phyloP scores from a whole-genome alignment of 2,113 vertebrate genomes.

The Seriola dumerili region DNA sequence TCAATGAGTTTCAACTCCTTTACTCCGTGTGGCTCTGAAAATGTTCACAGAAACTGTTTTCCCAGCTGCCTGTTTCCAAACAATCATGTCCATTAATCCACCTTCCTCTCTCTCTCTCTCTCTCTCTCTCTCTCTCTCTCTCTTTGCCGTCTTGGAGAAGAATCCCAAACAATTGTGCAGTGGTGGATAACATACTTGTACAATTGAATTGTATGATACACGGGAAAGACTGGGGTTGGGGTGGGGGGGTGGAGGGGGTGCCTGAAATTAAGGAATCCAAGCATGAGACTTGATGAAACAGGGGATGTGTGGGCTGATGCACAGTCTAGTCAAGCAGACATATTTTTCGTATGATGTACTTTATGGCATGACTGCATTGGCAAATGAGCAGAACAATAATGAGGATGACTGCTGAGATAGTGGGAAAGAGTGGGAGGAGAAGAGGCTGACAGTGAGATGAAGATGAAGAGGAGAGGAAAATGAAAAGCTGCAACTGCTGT shows the following conservation, averaged over 20 bases:
- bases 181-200: background rate
- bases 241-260: background rate
- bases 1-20: conserved; percentile 29
- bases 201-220: background rate
- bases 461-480: conserved; percentile 34
- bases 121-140: background rate
- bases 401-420: conserved; percentile 60
- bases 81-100: conserved; percentile 25
- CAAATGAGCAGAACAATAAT: conserved; percentile 61
- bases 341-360: conserved; percentile 59
- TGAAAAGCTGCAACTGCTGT: conserved; percentile 21
- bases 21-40: background rate
- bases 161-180: background rate
- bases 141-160: background rate
- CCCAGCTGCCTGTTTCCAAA: conserved; percentile 10
- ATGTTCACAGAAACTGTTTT: background rate
- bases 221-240: background rate
- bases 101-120: background rate
- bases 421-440: conserved; percentile 55
- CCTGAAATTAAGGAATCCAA: background rate
- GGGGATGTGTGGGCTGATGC: conserved; percentile 19
- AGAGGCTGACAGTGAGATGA: conserved; percentile 41
- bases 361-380: conserved; percentile 41
- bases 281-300: conserved; percentile 19
- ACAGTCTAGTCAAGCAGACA: conserved; percentile 46